Evolutionary conservation across 2,888 invertebrate species (phyloP).

Genomic region (Pocota personata): DNA sequence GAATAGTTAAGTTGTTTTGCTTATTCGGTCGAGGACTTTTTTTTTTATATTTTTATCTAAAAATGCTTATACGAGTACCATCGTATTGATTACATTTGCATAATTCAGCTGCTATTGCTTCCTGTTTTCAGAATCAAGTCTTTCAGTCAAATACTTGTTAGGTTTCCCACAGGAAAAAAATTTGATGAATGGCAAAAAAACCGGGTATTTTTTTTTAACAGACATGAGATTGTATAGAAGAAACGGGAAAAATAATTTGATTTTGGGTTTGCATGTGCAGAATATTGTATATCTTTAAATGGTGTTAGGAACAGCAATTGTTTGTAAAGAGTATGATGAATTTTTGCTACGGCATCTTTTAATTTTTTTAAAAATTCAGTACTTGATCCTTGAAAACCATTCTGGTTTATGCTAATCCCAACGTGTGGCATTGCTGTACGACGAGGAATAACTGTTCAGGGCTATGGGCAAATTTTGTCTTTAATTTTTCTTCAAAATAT

Average conservation of each 20-base stretch:
- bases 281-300: background rate
- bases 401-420: no score
- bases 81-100: slow-evolving; percentile 15
- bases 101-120: background rate
- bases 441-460: no score
- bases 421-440: no score
- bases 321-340: no score
- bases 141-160: background rate
- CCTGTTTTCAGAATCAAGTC: slow-evolving; percentile 3
- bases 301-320: no score
- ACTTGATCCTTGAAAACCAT: no score
- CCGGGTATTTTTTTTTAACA: background rate
- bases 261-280: background rate
- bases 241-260: background rate
- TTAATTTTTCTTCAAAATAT: no score
- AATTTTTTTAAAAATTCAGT: no score
- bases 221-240: no score
- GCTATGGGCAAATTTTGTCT: no score
- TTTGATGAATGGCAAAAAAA: background rate
- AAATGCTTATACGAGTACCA: background rate
- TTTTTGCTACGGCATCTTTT: no score
- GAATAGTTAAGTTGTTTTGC: background rate
- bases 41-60: background rate
- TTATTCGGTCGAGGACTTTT: background rate
- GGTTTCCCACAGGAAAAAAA: background rate